Evolutionary conservation across 2,797 vertebrate genomes (phyloP).

Genomic region (Tangara arthus): DNA sequence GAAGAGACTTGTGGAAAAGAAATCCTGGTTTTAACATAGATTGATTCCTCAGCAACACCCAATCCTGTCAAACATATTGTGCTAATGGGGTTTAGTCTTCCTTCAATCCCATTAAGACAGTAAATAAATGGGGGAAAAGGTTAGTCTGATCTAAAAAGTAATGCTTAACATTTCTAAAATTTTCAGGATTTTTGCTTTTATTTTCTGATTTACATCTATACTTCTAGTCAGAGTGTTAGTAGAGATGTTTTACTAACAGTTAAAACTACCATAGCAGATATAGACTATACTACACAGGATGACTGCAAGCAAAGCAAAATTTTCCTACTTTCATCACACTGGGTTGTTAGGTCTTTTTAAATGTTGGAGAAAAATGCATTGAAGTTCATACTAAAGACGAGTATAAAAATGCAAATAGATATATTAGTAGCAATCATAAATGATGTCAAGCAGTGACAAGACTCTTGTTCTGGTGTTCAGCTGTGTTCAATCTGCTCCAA

Average conservation of each 20-base stretch:
- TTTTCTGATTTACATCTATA: background rate
- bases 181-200: background rate
- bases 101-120: background rate
- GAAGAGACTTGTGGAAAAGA: background rate
- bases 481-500: background rate
- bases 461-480: background rate
- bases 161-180: background rate
- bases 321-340: background rate
- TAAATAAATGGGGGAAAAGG: background rate
- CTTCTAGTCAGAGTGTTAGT: background rate
- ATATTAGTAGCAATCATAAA: background rate
- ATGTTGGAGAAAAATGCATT: background rate
- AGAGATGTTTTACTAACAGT: background rate
- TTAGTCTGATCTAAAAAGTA: background rate
- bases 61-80: background rate
- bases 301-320: background rate
- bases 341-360: background rate
- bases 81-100: background rate
- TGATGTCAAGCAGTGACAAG: background rate
- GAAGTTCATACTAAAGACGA: background rate
- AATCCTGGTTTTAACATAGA: conserved; percentile 1
- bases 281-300: background rate
- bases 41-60: background rate
- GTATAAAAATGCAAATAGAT: background rate
- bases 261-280: background rate